phyloP scores from a whole-genome alignment of 2,888 invertebrate genomes.

The Venustoraphidia nigricollis region DNA sequence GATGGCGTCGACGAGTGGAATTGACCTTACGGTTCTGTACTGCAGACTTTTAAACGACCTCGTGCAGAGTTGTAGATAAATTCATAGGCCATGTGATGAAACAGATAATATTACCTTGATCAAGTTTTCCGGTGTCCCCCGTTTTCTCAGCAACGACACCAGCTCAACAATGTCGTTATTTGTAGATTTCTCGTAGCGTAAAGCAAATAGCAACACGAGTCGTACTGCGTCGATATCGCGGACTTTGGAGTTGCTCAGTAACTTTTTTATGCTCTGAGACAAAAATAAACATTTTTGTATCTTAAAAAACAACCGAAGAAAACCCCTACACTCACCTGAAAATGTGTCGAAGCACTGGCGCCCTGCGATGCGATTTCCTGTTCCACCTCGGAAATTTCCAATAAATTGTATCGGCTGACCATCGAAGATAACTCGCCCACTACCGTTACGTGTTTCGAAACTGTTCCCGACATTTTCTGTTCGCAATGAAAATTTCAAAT shows the following conservation, averaged over 20 bases:
- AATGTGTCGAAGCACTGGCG: slow-evolving; percentile 55
- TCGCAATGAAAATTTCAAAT: slow-evolving; percentile 7
- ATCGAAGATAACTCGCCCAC: slow-evolving; percentile 86
- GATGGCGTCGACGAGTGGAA: no score
- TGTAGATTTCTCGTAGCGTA: slow-evolving; percentile 83
- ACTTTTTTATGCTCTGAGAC: slow-evolving; percentile 53
- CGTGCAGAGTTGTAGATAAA: no score
- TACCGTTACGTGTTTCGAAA: slow-evolving; percentile 93
- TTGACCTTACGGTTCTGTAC: no score
- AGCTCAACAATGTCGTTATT: slow-evolving; percentile 70
- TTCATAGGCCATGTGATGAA: no score
- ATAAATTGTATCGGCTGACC: slow-evolving; percentile 59
- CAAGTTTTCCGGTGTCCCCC: slow-evolving; percentile 50
- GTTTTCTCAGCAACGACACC: slow-evolving; percentile 52
- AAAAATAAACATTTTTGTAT: background rate
- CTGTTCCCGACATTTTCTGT: slow-evolving; percentile 82
- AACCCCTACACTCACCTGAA: slow-evolving; percentile 30
- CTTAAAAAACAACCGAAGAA: background rate
- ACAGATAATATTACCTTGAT: slow-evolving; percentile 19
- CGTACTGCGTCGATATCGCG: slow-evolving; percentile 69
- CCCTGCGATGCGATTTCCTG: slow-evolving; percentile 85
- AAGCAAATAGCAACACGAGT: slow-evolving; percentile 81
- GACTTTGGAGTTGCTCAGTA: slow-evolving; percentile 58
- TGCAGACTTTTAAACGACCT: no score
- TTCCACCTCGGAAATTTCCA: slow-evolving; percentile 86